phyloP scores from a whole-genome alignment of 2,888 invertebrate genomes.

The Conistra vaccinii region DNA sequence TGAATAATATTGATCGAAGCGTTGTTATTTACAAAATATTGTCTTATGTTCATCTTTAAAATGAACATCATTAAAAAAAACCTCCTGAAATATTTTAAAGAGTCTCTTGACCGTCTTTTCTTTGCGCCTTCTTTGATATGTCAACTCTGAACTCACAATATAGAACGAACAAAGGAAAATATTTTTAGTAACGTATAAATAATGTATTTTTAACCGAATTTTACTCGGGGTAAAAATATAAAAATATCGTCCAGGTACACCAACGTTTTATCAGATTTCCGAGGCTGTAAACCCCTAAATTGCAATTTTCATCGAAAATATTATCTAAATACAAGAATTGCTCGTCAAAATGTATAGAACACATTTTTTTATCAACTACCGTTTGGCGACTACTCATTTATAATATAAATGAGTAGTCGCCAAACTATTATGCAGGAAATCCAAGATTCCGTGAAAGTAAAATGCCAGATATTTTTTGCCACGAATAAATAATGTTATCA shows the following conservation, averaged over 20 bases:
- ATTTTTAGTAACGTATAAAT: background rate
- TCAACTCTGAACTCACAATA: background rate
- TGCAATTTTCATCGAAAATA: too few relatives aligned
- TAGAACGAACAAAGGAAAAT: background rate
- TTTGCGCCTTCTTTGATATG: constrained; percentile 2
- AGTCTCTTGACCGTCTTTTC: background rate
- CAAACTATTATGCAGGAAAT: too few relatives aligned
- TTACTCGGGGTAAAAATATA: too few relatives aligned
- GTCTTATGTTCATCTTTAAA: background rate
- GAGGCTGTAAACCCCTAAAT: too few relatives aligned
- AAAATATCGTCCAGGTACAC: too few relatives aligned
- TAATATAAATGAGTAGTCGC: too few relatives aligned
- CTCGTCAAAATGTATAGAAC: too few relatives aligned
- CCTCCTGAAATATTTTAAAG: background rate
- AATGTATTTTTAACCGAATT: too few relatives aligned
- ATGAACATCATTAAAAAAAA: background rate
- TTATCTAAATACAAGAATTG: too few relatives aligned
- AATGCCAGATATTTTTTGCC: background rate
- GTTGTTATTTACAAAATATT: background rate
- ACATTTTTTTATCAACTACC: too few relatives aligned
- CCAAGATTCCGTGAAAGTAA: background rate
- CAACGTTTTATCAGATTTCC: too few relatives aligned
- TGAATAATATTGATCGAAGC: background rate
- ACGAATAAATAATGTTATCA: background rate
- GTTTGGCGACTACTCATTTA: too few relatives aligned